phyloP scores from a whole-genome alignment of 2,113 vertebrate species.

The Tiliqua scincoides region DNA sequence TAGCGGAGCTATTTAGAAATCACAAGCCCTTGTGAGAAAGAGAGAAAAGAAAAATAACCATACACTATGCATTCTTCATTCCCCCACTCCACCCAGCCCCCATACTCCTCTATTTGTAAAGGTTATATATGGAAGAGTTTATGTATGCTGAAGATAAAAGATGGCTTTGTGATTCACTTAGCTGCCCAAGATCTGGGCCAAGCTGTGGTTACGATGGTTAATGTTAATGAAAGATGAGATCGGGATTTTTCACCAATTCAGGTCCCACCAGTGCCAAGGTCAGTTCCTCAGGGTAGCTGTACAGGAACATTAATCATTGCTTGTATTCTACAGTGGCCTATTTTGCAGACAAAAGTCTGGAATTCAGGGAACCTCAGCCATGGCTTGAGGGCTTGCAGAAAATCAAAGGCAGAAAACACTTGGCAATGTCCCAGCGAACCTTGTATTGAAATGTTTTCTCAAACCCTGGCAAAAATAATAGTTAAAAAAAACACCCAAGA shows the following conservation, averaged over 20 bases:
- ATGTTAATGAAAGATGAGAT: conserved; percentile 57
- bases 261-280: conserved; percentile 35
- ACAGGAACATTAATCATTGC: conserved; percentile 47
- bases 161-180: conserved; percentile 36
- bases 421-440: conserved; percentile 32
- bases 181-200: conserved; percentile 8
- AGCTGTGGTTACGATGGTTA: not conserved
- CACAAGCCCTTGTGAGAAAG: conserved; percentile 24
- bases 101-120: conserved; percentile 31
- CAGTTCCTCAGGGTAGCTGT: conserved; percentile 33
- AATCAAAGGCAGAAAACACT: conserved; percentile 42
- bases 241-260: conserved; percentile 35
- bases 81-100: not conserved
- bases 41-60: conserved; percentile 48
- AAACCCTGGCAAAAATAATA: conserved; percentile 9
- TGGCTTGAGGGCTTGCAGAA: conserved; percentile 6
- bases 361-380: conserved; percentile 35
- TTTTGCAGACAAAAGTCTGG: conserved; percentile 32
- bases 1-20: conserved; percentile 58
- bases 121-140: conserved; percentile 19
- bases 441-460: conserved; percentile 20
- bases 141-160: conserved; percentile 33
- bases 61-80: conserved; percentile 38
- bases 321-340: conserved; percentile 42
- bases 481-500: not conserved